phyloP scores from a whole-genome alignment of 2,797 vertebrate genomes.

The Odontamblyopus lacepedii region DNA sequence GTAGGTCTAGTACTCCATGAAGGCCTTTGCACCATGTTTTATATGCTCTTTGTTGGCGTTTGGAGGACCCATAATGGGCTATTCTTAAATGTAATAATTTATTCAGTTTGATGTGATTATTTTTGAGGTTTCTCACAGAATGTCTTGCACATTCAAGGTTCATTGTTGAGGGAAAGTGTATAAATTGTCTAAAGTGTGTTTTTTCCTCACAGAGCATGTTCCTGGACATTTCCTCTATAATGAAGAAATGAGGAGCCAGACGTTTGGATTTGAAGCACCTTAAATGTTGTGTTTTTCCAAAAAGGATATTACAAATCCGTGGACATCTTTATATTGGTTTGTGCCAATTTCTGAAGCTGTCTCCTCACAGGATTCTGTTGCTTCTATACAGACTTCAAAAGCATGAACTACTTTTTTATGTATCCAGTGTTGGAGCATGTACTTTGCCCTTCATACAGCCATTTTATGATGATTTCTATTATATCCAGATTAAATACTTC shows the following conservation, averaged over 20 bases:
- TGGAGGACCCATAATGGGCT: not conserved
- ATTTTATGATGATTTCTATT: slow-evolving; percentile 47
- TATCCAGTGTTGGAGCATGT: slow-evolving; percentile 41
- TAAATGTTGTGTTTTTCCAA: slow-evolving; percentile 36
- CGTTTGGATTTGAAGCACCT: slow-evolving; percentile 63
- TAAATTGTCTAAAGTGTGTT: slow-evolving; percentile 6
- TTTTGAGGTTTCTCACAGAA: not conserved
- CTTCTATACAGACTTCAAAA: slow-evolving; percentile 34
- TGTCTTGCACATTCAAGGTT: not conserved
- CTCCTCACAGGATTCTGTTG: slow-evolving; percentile 30
- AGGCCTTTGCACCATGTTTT: no score
- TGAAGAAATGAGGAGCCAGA: slow-evolving; percentile 86
- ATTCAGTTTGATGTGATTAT: not conserved
- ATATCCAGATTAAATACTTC: slow-evolving; percentile 63
- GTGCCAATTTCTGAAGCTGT: slow-evolving; percentile 25
- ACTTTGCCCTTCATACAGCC: slow-evolving; percentile 37
- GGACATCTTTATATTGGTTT: slow-evolving; percentile 17
- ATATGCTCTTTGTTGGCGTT: not conserved
- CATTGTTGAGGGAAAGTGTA: not conserved
- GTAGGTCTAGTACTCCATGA: not conserved
- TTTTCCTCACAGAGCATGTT: slow-evolving; percentile 88
- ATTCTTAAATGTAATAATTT: not conserved
- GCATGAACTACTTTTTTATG: slow-evolving; percentile 37
- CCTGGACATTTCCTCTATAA: slow-evolving; percentile 93
- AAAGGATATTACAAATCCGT: slow-evolving; percentile 17